These are phyloP conservation scores for Drosophila aldrichi DNA, from an alignment of 2,888 invertebrate species.

Conservation along the genomic window DNA sequence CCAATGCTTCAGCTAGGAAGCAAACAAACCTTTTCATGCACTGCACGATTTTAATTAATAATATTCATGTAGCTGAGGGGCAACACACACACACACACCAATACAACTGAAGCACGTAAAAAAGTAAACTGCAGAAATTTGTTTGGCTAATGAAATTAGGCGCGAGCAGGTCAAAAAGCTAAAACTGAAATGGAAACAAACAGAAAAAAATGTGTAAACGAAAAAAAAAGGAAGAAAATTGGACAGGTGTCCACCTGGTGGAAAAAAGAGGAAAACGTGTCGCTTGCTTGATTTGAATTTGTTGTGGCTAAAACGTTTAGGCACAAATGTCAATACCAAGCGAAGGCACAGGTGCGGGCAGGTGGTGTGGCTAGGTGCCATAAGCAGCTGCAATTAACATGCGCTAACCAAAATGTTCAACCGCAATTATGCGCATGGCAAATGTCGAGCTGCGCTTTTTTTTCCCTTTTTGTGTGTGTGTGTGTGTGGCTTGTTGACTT, in stretches of 20 bases:
- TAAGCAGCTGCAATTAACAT: slow-evolving; percentile 54
- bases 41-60: slow-evolving; percentile 82
- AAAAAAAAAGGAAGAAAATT: no score
- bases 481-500: neutral
- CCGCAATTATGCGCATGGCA: slow-evolving; percentile 61
- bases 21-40: slow-evolving; percentile 72
- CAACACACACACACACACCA: slow-evolving; percentile 15
- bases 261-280: slow-evolving; percentile 15
- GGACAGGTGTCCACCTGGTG: no score
- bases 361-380: neutral
- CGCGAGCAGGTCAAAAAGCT: slow-evolving; percentile 15
- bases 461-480: neutral
- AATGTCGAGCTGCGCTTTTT: slow-evolving; percentile 57
- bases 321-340: slow-evolving; percentile 46
- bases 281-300: slow-evolving; percentile 40
- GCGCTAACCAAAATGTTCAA: slow-evolving; percentile 54
- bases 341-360: neutral
- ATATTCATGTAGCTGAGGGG: slow-evolving; percentile 54
- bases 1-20: slow-evolving; percentile 39
- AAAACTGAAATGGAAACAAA: slow-evolving; percentile 1
- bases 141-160: slow-evolving; percentile 70
- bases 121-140: slow-evolving; percentile 44
- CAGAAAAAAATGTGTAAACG: neutral
- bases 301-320: slow-evolving; percentile 43
- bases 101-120: slow-evolving; percentile 4